Evolutionary conservation across 2,113 vertebrate genomes (phyloP).

Genomic region (zebrafish (Danio rerio)): GRCz12tu NC_133192.1:20655001-20655500

Average conservation of each 20-base stretch:
- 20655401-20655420: constrained; percentile 84
- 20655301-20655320: constrained; percentile 69
- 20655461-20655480: constrained; percentile 69
- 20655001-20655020: constrained; percentile 70
- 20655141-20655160: constrained; percentile 59
- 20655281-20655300: constrained; percentile 60
- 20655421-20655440: constrained; percentile 85
- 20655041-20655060: constrained; percentile 73
- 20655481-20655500: constrained; percentile 87
- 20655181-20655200: constrained; percentile 51
- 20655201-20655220: constrained; percentile 53
- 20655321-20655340: constrained; percentile 71
- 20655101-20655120: constrained; percentile 68
- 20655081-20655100: constrained; percentile 67
- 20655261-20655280: constrained; percentile 57
- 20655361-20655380: constrained; percentile 46
- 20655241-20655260: constrained; percentile 50
- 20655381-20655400: constrained; percentile 65
- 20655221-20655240: constrained; percentile 62
- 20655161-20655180: constrained; percentile 49
- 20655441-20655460: constrained; percentile 86
- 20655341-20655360: constrained; percentile 58
- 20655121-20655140: constrained; percentile 69
- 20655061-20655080: constrained; percentile 63
- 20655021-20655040: constrained; percentile 74